phyloP scores from a whole-genome alignment of 2,797 vertebrate species.

The Sebastes goodei region DNA sequence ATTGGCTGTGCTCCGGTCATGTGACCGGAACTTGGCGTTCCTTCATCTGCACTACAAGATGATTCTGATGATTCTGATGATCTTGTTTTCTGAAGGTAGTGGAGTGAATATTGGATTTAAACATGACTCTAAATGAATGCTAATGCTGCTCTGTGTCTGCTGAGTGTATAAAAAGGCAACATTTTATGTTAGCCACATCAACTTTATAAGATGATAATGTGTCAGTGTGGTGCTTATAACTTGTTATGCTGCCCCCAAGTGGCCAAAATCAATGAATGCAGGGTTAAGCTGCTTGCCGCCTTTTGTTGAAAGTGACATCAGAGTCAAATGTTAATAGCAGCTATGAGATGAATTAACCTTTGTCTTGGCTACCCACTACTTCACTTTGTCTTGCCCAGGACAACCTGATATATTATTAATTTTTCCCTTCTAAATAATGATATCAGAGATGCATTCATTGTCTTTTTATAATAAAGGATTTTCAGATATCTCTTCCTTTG shows the following conservation, averaged over 20 bases:
- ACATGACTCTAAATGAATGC: not conserved
- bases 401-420: conserved; percentile 1
- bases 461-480: conserved; percentile 18
- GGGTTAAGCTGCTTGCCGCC: not conserved
- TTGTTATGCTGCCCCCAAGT: not conserved
- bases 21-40: no score
- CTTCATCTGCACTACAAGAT: no score
- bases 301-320: not conserved
- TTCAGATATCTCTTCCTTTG: conserved; percentile 18
- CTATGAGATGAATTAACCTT: not conserved
- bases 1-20: no score
- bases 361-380: not conserved
- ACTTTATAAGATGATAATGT: not conserved
- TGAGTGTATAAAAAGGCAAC: not conserved
- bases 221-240: not conserved
- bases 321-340: not conserved
- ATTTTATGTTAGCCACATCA: not conserved
- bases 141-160: not conserved
- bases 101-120: not conserved
- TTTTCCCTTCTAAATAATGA: conserved; percentile 2
- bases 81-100: not conserved
- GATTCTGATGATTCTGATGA: not conserved
- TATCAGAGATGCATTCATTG: conserved; percentile 16
- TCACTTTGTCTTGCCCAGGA: not conserved
- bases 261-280: not conserved